Conservation (phyloP, 37 sponge, comb jelly and placozoan genomes). For the Petrosia ficiformis region DNA sequence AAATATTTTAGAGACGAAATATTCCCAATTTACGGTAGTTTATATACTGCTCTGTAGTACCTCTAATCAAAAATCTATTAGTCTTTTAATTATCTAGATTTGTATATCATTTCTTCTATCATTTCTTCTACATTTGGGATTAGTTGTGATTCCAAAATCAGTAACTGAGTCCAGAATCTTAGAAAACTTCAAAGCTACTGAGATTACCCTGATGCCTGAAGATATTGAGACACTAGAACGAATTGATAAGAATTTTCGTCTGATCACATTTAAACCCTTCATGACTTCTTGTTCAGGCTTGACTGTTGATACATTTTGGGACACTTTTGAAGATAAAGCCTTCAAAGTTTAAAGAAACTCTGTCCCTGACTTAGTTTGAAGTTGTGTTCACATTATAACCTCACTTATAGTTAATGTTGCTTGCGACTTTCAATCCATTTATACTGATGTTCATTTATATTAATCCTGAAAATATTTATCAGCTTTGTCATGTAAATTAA, state of each 20-base stretch:
- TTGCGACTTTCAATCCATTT: no score
- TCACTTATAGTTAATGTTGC: no score
- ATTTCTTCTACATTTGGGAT: conserved; percentile 55
- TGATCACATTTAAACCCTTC: conserved; percentile 1
- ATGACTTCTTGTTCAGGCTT: not conserved
- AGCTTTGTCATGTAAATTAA: no score
- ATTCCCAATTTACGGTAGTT: no score
- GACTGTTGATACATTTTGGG: conserved; percentile 2
- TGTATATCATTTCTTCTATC: conserved; percentile 78
- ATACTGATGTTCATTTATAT: no score
- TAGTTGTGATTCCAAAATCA: conserved; percentile 83
- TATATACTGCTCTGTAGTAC: no score
- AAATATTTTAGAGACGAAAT: no score
- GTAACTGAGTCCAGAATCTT: conserved; percentile 60
- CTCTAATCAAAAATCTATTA: no score
- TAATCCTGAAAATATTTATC: no score
- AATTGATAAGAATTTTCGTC: conserved; percentile 37
- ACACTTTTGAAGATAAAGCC: not conserved
- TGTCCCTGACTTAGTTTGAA: no score
- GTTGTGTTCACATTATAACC: no score
- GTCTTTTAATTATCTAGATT: conserved; percentile 8
- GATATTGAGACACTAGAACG: conserved; percentile 44
- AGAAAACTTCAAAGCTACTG: conserved; percentile 68
- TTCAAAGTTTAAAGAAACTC: no score
- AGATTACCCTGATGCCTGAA: conserved; percentile 42